A percentile compares a stretch with the other conserved stretches of the same genome.
Conservation (phyloP, 2,888 invertebrate species). For the Notodonta ziczac region DNA sequence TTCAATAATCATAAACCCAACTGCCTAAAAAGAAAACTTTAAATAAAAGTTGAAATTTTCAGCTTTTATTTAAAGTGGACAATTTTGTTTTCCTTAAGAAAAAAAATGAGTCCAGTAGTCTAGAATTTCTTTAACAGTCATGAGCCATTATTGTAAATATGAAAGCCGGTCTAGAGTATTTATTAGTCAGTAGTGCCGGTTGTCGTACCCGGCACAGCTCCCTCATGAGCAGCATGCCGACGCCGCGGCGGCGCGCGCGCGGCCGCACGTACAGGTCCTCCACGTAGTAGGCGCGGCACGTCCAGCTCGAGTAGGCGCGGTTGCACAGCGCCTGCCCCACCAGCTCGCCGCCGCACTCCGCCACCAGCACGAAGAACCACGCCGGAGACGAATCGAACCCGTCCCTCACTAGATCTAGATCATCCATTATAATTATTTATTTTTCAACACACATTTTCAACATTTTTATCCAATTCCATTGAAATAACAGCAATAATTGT, state of each 20-base stretch:
- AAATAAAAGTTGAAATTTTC: too few relatives aligned
- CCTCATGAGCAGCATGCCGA: constrained; percentile 86
- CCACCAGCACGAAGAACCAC: constrained; percentile 87
- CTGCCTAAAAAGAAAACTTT: too few relatives aligned
- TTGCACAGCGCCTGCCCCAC: constrained; percentile 92
- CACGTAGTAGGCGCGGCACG: constrained; percentile 90
- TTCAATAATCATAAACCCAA: too few relatives aligned
- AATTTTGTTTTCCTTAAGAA: too few relatives aligned
- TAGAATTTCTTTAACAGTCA: too few relatives aligned
- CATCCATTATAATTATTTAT: not conserved
- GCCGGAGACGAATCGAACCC: constrained; percentile 87
- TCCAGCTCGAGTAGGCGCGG: constrained; percentile 94
- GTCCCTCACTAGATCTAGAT: constrained; percentile 86
- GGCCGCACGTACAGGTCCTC: constrained; percentile 94
- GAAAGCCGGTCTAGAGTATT: too few relatives aligned
- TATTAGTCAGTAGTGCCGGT: not conserved
- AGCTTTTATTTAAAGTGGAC: too few relatives aligned
- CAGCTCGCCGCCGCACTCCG: constrained; percentile 74
- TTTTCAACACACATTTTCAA: too few relatives aligned
- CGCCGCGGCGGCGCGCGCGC: constrained; percentile 83
- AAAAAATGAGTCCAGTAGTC: too few relatives aligned
- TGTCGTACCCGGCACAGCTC: constrained; percentile 48
- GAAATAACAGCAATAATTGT: too few relatives aligned
- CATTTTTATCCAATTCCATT: too few relatives aligned
- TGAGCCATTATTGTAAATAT: too few relatives aligned